Conservation (phyloP, 2,113 vertebrate genomes). For the Callocephalon fimbriatum region DNA sequence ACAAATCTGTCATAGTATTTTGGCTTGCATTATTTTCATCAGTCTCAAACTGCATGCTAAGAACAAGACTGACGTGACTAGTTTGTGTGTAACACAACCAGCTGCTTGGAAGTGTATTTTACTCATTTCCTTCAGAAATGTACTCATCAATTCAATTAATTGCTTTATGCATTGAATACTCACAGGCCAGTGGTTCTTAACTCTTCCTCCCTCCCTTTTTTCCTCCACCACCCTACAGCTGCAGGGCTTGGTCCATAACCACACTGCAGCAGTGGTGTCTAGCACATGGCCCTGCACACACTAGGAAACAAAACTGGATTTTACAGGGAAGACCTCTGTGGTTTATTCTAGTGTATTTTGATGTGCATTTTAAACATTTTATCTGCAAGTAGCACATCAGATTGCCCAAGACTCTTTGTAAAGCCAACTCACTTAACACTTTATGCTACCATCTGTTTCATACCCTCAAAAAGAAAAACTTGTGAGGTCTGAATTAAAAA, state of each 20-base stretch:
- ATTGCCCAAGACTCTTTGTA: conserved; percentile 9
- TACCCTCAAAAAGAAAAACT: conserved; percentile 25
- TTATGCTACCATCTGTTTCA: conserved; percentile 63
- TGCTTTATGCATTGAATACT: background rate
- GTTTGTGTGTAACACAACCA: background rate
- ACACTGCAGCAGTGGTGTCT: background rate
- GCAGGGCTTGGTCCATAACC: background rate
- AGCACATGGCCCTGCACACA: fast-evolving
- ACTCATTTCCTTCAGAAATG: background rate
- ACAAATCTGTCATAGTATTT: background rate
- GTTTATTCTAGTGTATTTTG: background rate
- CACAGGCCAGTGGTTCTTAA: background rate
- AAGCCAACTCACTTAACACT: conserved; percentile 52
- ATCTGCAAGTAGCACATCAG: conserved; percentile 23
- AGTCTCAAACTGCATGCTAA: background rate
- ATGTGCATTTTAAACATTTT: background rate
- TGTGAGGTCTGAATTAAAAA: conserved; percentile 21
- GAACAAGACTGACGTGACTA: background rate
- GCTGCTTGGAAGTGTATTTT: background rate
- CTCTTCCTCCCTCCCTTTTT: background rate
- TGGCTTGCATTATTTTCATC: background rate
- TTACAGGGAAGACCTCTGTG: background rate
- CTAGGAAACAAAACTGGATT: background rate
- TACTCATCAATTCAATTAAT: background rate
- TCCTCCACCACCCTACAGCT: background rate